Base-by-base conservation (phyloP, 2,797 vertebrate genomes). In the Spondyliosoma cantharus region DNA sequence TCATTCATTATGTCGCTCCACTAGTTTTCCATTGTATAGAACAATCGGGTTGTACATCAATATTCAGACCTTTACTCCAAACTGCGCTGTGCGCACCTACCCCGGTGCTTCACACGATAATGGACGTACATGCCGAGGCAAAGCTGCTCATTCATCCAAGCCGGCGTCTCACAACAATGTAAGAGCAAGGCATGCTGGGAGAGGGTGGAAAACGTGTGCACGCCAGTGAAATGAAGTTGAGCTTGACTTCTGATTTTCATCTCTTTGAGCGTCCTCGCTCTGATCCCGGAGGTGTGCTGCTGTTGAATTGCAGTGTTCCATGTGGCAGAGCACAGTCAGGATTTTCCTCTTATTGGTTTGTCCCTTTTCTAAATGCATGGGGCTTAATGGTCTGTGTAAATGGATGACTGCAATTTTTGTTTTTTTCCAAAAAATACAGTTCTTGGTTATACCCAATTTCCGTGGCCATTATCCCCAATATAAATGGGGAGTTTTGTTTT, bases 321-420 rank as follows among this genome's bases (percentile, higher is more conserved):
- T 22, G 72, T 73, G 67, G 68, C 67, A 12, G 81, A 82, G 79
- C 86, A 53, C 76, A 67, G 81, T 54, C 43, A 17, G 67, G 64
- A 74, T 78, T 78, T 79, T 68, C 64, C 52, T 71, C 75, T 85
- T 81, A 90, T 84, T 83, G 81, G 57, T 83, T 85, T 90, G 78
- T 25, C 84, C 86, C 88, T 84, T 80, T 76, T 68, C 46, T 74
- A 76, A 84, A 86, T 66, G 76, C 71, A 53, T 19, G 22, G 15
- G 45, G n/a, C 27, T 32, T 64, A 60, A 62, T 43, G 71, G 63
- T 57, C 71, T 46, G 49, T 72, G 65, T 48, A 81, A 88, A 74
- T 32, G 60, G 64, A 62, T 5, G n/a, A n/a, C 8, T 2, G 20
- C 12, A 5, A 1, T 32, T 50, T 24, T 56, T 16, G n/a, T 66